These are phyloP conservation scores for Lepeophtheirus salmonis DNA, from an alignment of 1,140 invertebrate species.

Conservation along the genomic window DNA sequence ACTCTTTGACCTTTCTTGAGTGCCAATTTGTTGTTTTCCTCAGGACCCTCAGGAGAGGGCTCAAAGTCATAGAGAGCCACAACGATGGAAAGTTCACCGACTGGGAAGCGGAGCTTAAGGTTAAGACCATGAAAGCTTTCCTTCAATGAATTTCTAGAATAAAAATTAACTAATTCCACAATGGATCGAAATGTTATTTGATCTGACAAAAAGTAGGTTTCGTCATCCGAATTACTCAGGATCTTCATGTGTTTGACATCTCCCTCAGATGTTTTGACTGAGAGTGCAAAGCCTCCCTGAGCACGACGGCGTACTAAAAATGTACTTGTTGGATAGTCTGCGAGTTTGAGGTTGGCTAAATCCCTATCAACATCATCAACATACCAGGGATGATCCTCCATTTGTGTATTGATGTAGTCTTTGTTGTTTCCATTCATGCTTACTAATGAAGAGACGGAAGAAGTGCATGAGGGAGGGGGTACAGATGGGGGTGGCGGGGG, in stretches of 20 bases:
- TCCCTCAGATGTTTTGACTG: constrained; percentile 18
- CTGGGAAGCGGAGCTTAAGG: constrained; percentile 3
- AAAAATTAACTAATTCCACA: constrained; percentile 21
- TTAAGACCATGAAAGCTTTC: constrained; percentile 21
- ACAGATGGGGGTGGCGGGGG: constrained; percentile 19
- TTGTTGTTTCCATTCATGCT: constrained; percentile 11
- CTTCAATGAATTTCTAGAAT: constrained; percentile 19
- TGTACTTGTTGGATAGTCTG: constrained; percentile 29
- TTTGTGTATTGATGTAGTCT: constrained; percentile 24
- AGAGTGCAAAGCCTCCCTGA: constrained; percentile 17
- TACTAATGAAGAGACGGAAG: background rate
- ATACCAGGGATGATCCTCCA: constrained; percentile 29
- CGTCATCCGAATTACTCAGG: constrained; percentile 21
- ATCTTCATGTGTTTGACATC: constrained; percentile 24
- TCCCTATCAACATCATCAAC: constrained; percentile 30
- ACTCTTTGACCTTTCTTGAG: constrained; percentile 5
- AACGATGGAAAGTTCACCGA: background rate
- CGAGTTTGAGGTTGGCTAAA: constrained; percentile 27
- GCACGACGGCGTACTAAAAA: constrained; percentile 29
- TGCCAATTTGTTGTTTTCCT: background rate
- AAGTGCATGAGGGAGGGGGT: constrained; percentile 13
- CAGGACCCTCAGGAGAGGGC: background rate
- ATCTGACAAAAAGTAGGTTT: constrained; percentile 21
- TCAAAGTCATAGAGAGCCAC: constrained; percentile 7
- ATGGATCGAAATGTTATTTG: constrained; percentile 21